These are phyloP conservation scores for Synergus laeviventris DNA, from an alignment of 2,888 invertebrate genomes.

Conservation along the genomic window DNA sequence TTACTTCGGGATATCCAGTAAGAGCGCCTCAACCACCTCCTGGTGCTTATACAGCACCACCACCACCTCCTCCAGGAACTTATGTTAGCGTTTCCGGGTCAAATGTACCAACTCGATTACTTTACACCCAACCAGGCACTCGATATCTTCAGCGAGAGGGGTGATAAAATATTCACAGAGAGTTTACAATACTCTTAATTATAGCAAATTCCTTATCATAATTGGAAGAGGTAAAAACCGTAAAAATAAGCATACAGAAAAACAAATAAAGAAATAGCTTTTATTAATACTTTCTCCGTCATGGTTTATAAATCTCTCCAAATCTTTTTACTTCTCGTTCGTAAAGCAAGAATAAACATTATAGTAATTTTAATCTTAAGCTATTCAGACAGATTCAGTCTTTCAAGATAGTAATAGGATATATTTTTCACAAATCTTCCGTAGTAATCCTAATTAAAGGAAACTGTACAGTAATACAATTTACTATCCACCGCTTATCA, in stretches of 20 bases:
- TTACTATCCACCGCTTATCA: not conserved
- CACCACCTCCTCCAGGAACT: constrained; percentile 64
- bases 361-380: not conserved
- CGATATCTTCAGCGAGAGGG: constrained; percentile 71
- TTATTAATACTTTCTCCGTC: not conserved
- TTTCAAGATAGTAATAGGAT: not conserved
- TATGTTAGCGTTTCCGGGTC: constrained; percentile 69
- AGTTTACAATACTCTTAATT: not conserved
- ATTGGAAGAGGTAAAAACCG: not conserved
- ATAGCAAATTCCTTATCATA: not conserved
- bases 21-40: constrained; percentile 76
- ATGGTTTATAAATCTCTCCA: not conserved
- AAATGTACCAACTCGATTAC: constrained; percentile 66
- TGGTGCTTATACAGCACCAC: constrained; percentile 68
- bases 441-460: not conserved
- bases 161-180: constrained; percentile 46
- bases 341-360: not conserved
- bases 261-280: not conserved
- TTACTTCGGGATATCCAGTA: constrained; percentile 90
- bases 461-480: not conserved
- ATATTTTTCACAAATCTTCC: not conserved
- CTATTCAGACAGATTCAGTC: too few relatives aligned
- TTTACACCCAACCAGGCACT: constrained; percentile 70
- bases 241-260: not conserved
- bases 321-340: too few relatives aligned